Conservation (phyloP, 1,140 invertebrate species). For the Limonius californicus region DNA sequence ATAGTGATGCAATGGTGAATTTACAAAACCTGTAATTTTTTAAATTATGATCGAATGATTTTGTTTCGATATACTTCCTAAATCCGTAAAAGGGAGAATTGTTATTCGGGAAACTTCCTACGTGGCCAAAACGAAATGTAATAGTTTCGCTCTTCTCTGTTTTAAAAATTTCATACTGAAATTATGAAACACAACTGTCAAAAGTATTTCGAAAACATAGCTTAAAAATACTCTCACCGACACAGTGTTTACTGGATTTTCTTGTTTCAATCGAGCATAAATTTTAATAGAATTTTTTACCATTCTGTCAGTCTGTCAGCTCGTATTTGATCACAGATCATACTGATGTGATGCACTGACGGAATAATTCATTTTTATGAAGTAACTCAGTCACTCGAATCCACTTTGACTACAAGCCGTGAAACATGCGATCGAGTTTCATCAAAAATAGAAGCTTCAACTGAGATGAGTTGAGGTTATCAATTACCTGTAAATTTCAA, state of each 20-base stretch:
- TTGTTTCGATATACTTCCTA: neutral
- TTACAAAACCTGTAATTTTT: no score
- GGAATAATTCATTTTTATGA: no score
- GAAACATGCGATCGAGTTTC: no score
- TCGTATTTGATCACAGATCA: neutral
- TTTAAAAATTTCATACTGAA: neutral
- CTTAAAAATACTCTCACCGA: conserved; percentile 15
- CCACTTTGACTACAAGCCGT: no score
- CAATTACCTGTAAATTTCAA: no score
- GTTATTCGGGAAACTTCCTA: conserved; percentile 23
- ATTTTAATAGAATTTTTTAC: conserved; percentile 48
- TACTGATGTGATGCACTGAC: neutral
- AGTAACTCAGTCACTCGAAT: no score
- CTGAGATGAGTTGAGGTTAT: no score
- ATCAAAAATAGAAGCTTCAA: no score
- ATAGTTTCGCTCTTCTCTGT: conserved; percentile 33
- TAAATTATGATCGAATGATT: no score
- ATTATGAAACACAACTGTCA: neutral
- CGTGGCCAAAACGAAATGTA: conserved; percentile 38
- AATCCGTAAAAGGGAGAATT: neutral
- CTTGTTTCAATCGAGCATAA: conserved; percentile 46
- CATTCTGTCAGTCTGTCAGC: conserved; percentile 36
- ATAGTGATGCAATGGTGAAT: no score
- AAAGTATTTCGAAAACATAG: conserved; percentile 24
- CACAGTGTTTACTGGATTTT: conserved; percentile 19